phyloP scores from a whole-genome alignment of 2,888 invertebrate species.

The Acanthosepion esculentum region DNA sequence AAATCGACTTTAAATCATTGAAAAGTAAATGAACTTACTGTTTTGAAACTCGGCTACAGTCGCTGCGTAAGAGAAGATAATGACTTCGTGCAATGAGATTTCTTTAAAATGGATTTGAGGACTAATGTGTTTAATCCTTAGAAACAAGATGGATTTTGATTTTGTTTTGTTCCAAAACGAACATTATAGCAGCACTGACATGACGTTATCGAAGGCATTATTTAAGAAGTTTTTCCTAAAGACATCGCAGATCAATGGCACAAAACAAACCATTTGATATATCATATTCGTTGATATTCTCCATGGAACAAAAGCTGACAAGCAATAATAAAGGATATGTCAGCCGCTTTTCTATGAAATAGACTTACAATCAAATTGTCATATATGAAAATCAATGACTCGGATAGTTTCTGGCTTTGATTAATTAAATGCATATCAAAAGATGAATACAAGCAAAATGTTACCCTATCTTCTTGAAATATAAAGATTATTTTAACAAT shows the following conservation, averaged over 20 bases:
- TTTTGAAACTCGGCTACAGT: background rate
- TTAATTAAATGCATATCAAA: no score
- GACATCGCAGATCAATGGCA: background rate
- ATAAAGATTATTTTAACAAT: no score
- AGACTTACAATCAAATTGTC: background rate
- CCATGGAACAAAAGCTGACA: background rate
- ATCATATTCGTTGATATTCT: background rate
- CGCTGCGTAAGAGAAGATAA: background rate
- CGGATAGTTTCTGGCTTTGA: no score
- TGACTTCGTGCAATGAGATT: background rate
- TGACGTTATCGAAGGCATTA: background rate
- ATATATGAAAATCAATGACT: background rate
- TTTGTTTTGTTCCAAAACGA: background rate
- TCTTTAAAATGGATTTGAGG: background rate
- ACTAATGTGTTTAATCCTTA: background rate
- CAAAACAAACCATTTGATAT: background rate
- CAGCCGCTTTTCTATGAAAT: background rate
- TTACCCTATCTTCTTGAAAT: no score
- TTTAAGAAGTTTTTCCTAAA: background rate
- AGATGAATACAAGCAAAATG: no score
- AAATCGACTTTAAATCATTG: background rate
- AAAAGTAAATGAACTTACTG: background rate
- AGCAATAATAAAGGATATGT: background rate
- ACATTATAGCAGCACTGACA: background rate
- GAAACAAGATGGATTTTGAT: rapidly evolving